Evolutionary conservation across 64 coral and sea anemone species (phyloP).

Genomic region (Montipora foliosa): DNA sequence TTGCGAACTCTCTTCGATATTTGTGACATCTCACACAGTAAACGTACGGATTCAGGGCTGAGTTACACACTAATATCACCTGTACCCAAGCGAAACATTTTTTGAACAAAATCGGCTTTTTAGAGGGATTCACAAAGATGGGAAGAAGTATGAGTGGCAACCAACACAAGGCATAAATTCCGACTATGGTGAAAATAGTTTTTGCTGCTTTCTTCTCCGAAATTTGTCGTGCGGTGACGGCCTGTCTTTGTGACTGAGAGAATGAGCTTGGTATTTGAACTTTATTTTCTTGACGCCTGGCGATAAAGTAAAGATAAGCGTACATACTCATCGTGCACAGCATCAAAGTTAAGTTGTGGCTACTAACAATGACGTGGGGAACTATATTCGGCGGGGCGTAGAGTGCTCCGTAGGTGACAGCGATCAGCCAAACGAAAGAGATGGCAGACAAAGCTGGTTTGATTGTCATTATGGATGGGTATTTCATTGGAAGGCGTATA

Average conservation of each 20-base stretch:
- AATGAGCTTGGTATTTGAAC: not conserved
- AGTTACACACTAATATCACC: not conserved
- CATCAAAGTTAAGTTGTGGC: not conserved
- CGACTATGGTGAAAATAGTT: slow-evolving; percentile 9
- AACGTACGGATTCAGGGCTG: slow-evolving; percentile 31
- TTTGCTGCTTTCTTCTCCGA: slow-evolving; percentile 24
- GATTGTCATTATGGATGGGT: not conserved
- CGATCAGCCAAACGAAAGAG: not conserved
- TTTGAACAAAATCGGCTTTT: not conserved
- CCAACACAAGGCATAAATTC: slow-evolving; percentile 23
- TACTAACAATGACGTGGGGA: not conserved
- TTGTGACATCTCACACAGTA: slow-evolving; percentile 11
- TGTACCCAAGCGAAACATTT: slow-evolving; percentile 4
- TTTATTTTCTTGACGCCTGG: slow-evolving; percentile 12
- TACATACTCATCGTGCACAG: not conserved
- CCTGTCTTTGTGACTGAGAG: not conserved
- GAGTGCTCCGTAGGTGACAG: not conserved
- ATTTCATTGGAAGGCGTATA: slow-evolving; percentile 6
- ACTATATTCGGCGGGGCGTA: not conserved
- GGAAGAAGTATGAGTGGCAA: not conserved
- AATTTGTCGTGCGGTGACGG: not conserved
- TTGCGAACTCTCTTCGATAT: slow-evolving; percentile 23
- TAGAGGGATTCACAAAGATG: not conserved
- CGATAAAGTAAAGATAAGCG: slow-evolving; percentile 1
- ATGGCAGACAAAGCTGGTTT: not conserved